A percentile compares a stretch with the other conserved stretches of the same genome.
These are phyloP conservation scores for Muntiacus muntjak DNA, from an alignment of 2,113 vertebrate genomes.

Conservation along the genomic window DNA sequence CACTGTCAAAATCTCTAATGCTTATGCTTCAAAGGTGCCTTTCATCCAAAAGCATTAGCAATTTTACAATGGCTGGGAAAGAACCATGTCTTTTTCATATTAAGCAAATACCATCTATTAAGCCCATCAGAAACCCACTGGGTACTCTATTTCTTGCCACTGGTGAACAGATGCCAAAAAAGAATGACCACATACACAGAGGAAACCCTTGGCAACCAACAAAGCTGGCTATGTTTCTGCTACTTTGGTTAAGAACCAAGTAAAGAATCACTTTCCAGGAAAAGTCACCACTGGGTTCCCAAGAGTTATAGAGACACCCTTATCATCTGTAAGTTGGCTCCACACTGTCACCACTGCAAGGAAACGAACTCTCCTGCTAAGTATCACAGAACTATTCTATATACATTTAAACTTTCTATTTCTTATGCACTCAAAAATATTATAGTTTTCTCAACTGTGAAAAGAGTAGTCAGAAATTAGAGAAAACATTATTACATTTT, in stretches of 20 bases:
- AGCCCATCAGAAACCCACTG: constrained; percentile 14
- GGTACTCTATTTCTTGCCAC: not conserved
- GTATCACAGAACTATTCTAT: not conserved
- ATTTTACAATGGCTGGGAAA: not conserved
- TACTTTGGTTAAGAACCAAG: constrained; percentile 1
- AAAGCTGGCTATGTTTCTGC: constrained; percentile 36
- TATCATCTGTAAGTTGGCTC: not conserved
- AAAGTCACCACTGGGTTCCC: constrained; percentile 20
- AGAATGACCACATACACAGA: constrained; percentile 3
- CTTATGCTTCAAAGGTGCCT: constrained; percentile 9
- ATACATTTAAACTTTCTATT: not conserved
- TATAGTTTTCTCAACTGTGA: constrained; percentile 9
- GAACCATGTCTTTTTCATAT: not conserved
- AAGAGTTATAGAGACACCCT: constrained; percentile 12
- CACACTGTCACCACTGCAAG: constrained; percentile 11
- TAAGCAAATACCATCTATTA: constrained; percentile 37
- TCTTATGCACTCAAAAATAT: not conserved
- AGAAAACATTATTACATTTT: constrained; percentile 23
- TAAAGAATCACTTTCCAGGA: not conserved
- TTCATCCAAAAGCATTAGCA: constrained; percentile 32
- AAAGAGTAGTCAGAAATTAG: constrained; percentile 16
- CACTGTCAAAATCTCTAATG: not conserved
- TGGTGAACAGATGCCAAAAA: constrained; percentile 22
- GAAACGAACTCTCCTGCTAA: not conserved
- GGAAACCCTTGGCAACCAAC: constrained; percentile 12